Evolutionary conservation across 1,140 invertebrate species (phyloP).

Genomic region (Drosophila auraria): DNA sequence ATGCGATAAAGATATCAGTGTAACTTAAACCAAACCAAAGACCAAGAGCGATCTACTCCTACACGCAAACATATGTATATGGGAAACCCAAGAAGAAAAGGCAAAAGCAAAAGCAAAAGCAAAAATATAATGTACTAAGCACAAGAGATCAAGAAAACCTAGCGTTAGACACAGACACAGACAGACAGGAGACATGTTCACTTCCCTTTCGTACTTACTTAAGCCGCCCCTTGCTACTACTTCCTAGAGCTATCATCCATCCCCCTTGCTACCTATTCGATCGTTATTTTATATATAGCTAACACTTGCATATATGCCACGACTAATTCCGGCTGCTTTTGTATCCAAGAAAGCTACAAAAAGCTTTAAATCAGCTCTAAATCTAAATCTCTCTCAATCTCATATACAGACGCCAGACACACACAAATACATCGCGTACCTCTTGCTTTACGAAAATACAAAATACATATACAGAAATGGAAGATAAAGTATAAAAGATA

Average conservation of each 20-base stretch:
- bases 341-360: conserved; percentile 40
- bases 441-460: conserved; percentile 78
- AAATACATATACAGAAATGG: conserved; percentile 44
- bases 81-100: conserved; percentile 11
- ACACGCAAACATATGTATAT: conserved; percentile 48
- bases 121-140: conserved; percentile 34
- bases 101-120: conserved; percentile 7
- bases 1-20: conserved; percentile 54
- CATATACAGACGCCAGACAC: conserved; percentile 27
- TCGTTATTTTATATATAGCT: conserved; percentile 45
- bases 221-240: conserved; percentile 28
- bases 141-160: conserved; percentile 24
- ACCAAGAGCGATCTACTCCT: conserved; percentile 53
- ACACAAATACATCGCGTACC: conserved; percentile 78
- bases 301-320: conserved; percentile 31
- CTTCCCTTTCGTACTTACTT: conserved; percentile 22
- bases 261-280: conserved; percentile 4
- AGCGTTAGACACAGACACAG: conserved; percentile 26
- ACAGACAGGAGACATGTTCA: conserved; percentile 41
- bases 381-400: conserved; percentile 13
- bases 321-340: conserved; percentile 33
- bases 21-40: conserved; percentile 56
- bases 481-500: conserved; percentile 43
- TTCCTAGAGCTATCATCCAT: conserved; percentile 27
- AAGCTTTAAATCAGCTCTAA: conserved; percentile 56